phyloP scores from a whole-genome alignment of 2,797 vertebrate species.

The Tokudaia muenninki region DNA sequence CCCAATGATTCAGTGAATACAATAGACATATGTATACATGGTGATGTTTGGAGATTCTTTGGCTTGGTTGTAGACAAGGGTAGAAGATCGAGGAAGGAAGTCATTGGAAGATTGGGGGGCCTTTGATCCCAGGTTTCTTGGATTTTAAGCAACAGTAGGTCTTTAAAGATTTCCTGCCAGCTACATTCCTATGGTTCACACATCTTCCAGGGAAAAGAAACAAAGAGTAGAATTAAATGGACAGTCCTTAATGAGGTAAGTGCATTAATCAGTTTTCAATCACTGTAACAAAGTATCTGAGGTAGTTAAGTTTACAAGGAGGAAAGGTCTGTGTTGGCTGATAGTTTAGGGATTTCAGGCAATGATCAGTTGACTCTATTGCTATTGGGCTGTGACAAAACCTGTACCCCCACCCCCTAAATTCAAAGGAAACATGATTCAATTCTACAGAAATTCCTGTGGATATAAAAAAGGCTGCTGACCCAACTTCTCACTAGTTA shows the following conservation, averaged over 20 bases:
- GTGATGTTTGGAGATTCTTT: neutral
- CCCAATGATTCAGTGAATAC: neutral
- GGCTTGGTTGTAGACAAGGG: neutral
- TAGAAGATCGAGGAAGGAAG: neutral
- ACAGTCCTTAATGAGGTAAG: neutral
- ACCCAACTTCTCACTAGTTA: neutral
- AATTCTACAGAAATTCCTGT: neutral
- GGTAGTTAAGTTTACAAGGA: neutral
- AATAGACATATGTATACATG: neutral
- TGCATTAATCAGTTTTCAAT: neutral
- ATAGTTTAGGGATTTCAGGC: neutral
- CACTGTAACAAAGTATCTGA: neutral
- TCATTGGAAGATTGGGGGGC: neutral
- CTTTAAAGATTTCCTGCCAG: conserved; percentile 50
- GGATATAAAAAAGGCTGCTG: neutral
- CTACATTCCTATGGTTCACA: neutral
- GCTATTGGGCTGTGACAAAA: neutral
- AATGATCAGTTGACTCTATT: neutral
- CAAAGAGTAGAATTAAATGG: neutral
- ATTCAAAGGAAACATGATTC: neutral
- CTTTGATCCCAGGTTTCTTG: conserved; percentile 52
- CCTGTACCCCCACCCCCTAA: neutral
- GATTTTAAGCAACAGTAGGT: conserved; percentile 20
- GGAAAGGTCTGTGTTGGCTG: neutral
- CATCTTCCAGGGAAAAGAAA: neutral